Base-by-base conservation (phyloP, 2,797 vertebrate species). In the Hoplostethus mediterraneus region DNA sequence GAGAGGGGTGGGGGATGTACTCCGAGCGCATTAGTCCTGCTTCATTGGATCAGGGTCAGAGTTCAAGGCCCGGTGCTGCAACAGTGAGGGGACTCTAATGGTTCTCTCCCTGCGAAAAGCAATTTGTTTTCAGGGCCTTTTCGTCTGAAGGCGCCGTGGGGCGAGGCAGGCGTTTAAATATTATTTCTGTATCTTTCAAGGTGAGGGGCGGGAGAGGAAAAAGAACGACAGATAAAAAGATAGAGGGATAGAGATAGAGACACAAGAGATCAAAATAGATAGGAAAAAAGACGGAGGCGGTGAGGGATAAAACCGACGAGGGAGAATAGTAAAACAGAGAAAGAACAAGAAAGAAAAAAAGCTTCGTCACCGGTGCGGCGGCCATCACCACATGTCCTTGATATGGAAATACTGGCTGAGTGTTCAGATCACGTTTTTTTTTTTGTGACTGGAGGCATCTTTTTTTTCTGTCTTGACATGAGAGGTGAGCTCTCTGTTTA, bases 351-450 rank as follows among this genome's bases (percentile, higher is more conserved):
- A 80, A 76, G 66, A 21, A 21, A 55, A 60, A 49, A 54, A 77
- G 76, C 86, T 86, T 88, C 79, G 80, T 80, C 86, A 66, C 84
- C 54, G 13, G 49, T 40, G 31, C 76, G 66, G 58, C 75, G 79
- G 80, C 67, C 75, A 76, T 72, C 84, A 72, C 38, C 82, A 72
- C 21, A 1, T 64, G 80, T 78, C 83, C 86, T 90, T 90, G 89
- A 90, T 89, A 88, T 90, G 88, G 87, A 91, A 90, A 91, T 88
- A 56, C n/a, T 0, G 17, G 59, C 68, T 45, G 59, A 67, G 75
- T 0, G 70, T 85, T 88, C 72, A 75, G 75, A 84, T 87, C 69
- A 25, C 40, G n/a, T 71, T 87, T 42, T 91, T 21, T 21, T 21
- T 21, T 21, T 21, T 21, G 90, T 21, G 90, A 90, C 79, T 61